Percentiles rank a stretch among this genome's conserved stretches.
phyloP scores from a whole-genome alignment of 2,113 vertebrate genomes.

The Scomber colias region DNA sequence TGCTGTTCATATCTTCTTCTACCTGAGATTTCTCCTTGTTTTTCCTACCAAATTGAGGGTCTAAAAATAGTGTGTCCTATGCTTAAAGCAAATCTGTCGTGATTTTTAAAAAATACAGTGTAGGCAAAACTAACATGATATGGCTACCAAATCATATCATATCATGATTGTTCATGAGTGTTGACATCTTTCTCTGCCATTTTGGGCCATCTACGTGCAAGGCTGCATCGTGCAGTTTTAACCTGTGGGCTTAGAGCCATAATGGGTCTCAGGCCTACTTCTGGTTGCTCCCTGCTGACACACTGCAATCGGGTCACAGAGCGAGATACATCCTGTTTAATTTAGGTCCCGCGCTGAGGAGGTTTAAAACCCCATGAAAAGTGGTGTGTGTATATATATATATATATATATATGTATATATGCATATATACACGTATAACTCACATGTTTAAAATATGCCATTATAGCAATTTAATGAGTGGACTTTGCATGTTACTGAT shows the following conservation, averaged over 20 bases:
- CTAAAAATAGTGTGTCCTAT: too few species aligned
- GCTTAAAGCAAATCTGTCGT: too few species aligned
- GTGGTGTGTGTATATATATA: not conserved
- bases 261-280: constrained; percentile 24
- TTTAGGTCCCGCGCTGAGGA: not conserved
- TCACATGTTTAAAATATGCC: not conserved
- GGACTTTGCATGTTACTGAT: too few species aligned
- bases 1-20: too few species aligned
- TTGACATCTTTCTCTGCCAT: not conserved
- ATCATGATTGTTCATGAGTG: not conserved
- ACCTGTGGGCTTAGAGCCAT: not conserved
- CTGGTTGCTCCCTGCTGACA: constrained; percentile 8
- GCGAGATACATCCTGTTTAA: constrained; percentile 4
- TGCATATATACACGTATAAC: not conserved
- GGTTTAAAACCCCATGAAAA: not conserved
- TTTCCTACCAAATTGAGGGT: too few species aligned
- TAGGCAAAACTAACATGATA: too few species aligned
- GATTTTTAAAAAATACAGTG: too few species aligned
- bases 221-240: not conserved
- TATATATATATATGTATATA: too few species aligned
- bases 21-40: too few species aligned
- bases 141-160: not conserved
- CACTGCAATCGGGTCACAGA: constrained; percentile 10
- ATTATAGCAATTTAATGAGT: not conserved
- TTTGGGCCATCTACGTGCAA: not conserved